Evolutionary conservation across 1,140 invertebrate genomes (phyloP).

Genomic region (Chironomus tepperi): DNA sequence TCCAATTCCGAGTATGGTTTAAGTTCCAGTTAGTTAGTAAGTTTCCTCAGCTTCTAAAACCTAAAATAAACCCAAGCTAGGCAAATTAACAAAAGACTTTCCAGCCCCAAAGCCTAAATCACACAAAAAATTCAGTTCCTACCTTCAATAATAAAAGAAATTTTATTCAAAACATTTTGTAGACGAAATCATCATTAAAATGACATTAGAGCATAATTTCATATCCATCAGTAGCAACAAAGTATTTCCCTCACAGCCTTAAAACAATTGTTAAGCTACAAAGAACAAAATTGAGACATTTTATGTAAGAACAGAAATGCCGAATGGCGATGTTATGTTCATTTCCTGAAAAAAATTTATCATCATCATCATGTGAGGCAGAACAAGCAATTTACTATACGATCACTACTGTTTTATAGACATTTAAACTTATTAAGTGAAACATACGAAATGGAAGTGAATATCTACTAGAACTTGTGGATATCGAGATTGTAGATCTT

Average conservation of each 20-base stretch:
- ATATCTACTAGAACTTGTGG: no score
- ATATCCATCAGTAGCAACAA: neutral
- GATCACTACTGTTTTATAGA: neutral
- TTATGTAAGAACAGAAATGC: neutral
- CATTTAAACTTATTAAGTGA: no score
- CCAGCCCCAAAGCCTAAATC: no score
- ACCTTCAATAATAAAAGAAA: no score
- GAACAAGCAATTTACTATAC: neutral
- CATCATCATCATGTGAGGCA: constrained; percentile 1
- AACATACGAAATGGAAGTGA: no score
- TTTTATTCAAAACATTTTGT: neutral
- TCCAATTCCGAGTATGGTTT: no score
- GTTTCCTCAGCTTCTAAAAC: no score
- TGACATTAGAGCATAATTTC: constrained; percentile 6
- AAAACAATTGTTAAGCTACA: neutral
- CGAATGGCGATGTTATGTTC: neutral
- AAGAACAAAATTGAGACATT: neutral
- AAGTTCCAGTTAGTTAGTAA: no score
- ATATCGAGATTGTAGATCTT: no score
- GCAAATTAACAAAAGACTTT: no score
- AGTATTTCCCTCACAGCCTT: neutral
- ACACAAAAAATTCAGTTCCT: no score
- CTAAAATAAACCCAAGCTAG: no score
- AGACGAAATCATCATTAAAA: constrained; percentile 8
- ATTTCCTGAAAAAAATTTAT: constrained; percentile 7